Evolutionary conservation across 2,888 invertebrate genomes (phyloP).

Genomic region (Nephrotoma appendiculata): DNA sequence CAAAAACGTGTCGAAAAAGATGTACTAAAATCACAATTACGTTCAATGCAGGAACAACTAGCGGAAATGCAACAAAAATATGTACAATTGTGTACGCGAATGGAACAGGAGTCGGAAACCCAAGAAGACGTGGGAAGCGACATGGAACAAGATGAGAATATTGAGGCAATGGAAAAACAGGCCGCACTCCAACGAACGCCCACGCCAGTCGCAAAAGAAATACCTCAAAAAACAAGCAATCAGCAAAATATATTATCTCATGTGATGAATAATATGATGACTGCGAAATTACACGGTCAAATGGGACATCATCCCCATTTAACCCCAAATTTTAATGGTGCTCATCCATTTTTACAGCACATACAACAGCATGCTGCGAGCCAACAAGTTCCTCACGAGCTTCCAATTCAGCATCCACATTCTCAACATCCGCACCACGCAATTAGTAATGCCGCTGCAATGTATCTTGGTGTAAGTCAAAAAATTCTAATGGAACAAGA

Average conservation of each 20-base stretch:
- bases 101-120: constrained; percentile 65
- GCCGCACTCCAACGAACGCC: constrained; percentile 21
- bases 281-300: constrained; percentile 42
- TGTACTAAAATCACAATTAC: constrained; percentile 68
- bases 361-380: constrained; percentile 28
- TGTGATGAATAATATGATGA: constrained; percentile 52
- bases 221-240: constrained; percentile 24
- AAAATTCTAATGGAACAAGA: constrained; percentile 69
- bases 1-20: constrained; percentile 79
- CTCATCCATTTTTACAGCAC: constrained; percentile 41
- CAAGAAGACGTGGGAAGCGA: constrained; percentile 61
- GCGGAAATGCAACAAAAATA: constrained; percentile 88
- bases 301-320: constrained; percentile 36
- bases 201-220: constrained; percentile 25
- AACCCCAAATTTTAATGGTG: constrained; percentile 44
- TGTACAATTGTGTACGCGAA: constrained; percentile 70
- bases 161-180: constrained; percentile 22
- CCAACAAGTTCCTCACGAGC: constrained; percentile 20
- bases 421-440: constrained; percentile 43
- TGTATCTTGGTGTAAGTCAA: constrained; percentile 65
- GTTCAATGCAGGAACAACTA: constrained; percentile 77
- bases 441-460: constrained; percentile 47
- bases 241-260: constrained; percentile 44
- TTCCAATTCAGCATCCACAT: constrained; percentile 25
- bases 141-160: constrained; percentile 39